phyloP scores from a whole-genome alignment of 2,888 invertebrate genomes.

The Pilophorus perplexus region DNA sequence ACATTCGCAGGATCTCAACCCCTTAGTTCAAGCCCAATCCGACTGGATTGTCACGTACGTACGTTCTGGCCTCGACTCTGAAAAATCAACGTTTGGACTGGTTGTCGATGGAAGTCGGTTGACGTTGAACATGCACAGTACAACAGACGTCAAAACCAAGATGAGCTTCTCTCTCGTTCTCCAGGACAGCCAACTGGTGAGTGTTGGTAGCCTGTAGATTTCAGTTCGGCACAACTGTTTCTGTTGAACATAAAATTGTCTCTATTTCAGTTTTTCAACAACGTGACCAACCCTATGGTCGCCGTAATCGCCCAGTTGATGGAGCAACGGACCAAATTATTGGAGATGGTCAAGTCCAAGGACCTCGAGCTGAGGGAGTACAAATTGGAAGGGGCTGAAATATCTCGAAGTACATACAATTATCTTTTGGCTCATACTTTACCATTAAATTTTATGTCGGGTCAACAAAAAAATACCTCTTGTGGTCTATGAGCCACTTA shows the following conservation, averaged over 20 bases:
- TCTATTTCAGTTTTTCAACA: slow-evolving; percentile 42
- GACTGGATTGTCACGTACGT: slow-evolving; percentile 37
- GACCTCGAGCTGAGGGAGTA: slow-evolving; percentile 44
- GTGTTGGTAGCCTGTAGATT: not conserved
- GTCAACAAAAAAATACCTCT: not conserved
- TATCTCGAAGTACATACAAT: slow-evolving; percentile 44
- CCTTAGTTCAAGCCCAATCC: slow-evolving; percentile 21
- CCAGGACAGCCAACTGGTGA: slow-evolving; percentile 26
- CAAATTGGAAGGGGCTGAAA: slow-evolving; percentile 42
- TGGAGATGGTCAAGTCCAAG: slow-evolving; percentile 39
- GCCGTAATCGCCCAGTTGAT: slow-evolving; percentile 39
- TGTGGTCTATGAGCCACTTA: too few species aligned
- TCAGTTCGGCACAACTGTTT: not conserved
- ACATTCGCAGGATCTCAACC: slow-evolving; percentile 37
- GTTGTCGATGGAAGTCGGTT: not conserved
- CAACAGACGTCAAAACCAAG: slow-evolving; percentile 35
- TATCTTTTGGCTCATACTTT: not conserved
- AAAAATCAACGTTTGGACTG: not conserved
- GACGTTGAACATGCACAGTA: not conserved
- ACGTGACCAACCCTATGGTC: slow-evolving; percentile 43
- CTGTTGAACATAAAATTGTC: not conserved
- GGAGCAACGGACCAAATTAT: slow-evolving; percentile 34
- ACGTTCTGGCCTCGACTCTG: slow-evolving; percentile 10
- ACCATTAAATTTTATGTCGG: not conserved
- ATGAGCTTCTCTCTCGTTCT: slow-evolving; percentile 27